Conservation (phyloP, 2,113 vertebrate species). For the Corythornis madagascariensis region DNA sequence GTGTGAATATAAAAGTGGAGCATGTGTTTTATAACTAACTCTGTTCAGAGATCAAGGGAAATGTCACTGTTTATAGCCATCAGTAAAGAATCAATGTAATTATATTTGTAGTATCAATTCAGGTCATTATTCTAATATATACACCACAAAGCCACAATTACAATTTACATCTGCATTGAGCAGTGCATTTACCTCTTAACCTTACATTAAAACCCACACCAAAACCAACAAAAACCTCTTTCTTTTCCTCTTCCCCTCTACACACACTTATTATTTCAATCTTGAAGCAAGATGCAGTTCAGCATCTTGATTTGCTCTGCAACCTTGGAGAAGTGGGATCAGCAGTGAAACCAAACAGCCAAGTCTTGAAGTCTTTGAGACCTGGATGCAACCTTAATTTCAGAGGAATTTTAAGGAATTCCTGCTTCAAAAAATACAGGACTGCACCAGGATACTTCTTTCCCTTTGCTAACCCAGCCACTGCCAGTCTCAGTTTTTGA, state of each 20-base stretch:
- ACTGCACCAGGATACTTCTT: background rate
- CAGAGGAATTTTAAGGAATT: background rate
- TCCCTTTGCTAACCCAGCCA: background rate
- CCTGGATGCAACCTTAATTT: background rate
- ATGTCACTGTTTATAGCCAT: constrained; percentile 79
- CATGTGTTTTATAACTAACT: constrained; percentile 71
- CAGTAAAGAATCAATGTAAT: constrained; percentile 80
- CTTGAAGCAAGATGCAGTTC: background rate
- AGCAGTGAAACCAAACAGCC: background rate
- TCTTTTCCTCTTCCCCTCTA: background rate
- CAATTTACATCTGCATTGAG: constrained; percentile 5
- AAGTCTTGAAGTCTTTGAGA: background rate
- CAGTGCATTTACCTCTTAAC: background rate
- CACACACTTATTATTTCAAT: background rate
- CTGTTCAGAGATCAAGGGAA: constrained; percentile 80
- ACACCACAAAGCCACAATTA: constrained; percentile 29
- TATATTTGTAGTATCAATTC: constrained; percentile 79
- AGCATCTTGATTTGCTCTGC: background rate
- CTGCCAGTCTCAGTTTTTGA: fast-evolving
- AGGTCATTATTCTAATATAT: constrained; percentile 75
- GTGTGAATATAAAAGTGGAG: constrained; percentile 70
- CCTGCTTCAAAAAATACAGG: fast-evolving
- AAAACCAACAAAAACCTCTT: background rate
- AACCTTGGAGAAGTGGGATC: background rate
- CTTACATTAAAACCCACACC: background rate